Percentiles rank a stretch among this genome's conserved stretches.
Conservation (phyloP, 2,113 vertebrate species). For the Tachysurus fulvidraco region DNA sequence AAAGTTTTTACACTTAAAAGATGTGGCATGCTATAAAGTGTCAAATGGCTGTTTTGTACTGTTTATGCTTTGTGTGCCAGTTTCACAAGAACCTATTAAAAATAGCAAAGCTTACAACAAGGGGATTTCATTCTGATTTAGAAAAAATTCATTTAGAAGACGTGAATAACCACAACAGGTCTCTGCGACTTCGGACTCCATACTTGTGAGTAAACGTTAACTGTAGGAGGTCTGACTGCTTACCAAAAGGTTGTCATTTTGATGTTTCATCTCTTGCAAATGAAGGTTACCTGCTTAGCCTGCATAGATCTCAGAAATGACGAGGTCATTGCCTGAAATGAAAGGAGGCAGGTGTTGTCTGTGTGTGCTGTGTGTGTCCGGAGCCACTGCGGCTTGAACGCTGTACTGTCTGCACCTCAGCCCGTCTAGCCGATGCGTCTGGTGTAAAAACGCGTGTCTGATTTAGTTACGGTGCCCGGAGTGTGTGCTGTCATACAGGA, state of each 20-base stretch:
- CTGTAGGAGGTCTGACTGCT: conserved; percentile 16
- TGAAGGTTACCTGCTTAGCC: conserved; percentile 12
- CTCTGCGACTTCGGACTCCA: neutral
- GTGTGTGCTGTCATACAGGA: conserved; percentile 28
- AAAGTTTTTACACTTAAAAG: neutral
- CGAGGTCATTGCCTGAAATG: conserved; percentile 25
- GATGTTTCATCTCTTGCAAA: neutral
- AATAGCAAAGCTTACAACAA: neutral
- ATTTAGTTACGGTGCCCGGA: conserved; percentile 41
- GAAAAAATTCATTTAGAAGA: no score
- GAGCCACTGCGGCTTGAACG: conserved; percentile 45
- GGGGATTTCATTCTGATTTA: no score
- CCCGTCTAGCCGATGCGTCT: conserved; percentile 59
- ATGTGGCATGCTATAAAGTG: neutral
- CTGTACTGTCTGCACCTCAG: conserved; percentile 46
- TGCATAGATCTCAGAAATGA: conserved; percentile 52
- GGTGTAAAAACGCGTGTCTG: neutral
- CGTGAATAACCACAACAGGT: no score
- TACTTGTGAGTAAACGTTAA: neutral
- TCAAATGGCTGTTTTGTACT: neutral
- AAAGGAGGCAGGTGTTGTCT: conserved; percentile 47
- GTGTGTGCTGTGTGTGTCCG: conserved; percentile 54
- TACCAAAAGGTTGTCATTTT: neutral
- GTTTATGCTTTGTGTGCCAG: neutral
- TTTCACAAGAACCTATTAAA: neutral